Conservation (phyloP, 2,888 invertebrate species). For the Aplocera efformata region DNA sequence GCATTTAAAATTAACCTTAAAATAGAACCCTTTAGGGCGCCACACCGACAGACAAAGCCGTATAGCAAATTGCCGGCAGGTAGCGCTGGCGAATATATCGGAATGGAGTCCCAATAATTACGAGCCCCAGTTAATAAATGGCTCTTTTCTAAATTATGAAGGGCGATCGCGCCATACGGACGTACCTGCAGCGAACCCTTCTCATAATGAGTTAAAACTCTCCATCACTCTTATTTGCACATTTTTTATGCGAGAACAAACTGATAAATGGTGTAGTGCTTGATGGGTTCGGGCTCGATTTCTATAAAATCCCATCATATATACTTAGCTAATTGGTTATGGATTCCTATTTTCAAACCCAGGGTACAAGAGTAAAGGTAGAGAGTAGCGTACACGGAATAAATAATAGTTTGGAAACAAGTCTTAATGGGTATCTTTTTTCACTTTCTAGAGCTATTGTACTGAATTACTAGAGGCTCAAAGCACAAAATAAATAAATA, state of each 20-base stretch:
- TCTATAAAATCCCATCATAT: not conserved
- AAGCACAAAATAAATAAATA: no score
- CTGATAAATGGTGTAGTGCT: constrained; percentile 7
- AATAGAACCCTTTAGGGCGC: constrained; percentile 78
- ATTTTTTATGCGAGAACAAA: constrained; percentile 28
- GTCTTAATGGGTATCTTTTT: no score
- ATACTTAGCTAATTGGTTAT: no score
- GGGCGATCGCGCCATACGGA: constrained; percentile 77
- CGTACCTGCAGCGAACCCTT: constrained; percentile 75
- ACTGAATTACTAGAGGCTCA: no score
- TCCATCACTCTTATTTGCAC: constrained; percentile 56
- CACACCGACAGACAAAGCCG: constrained; percentile 78
- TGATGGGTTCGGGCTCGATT: constrained; percentile 3
- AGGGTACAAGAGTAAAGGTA: no score
- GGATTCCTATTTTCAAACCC: no score
- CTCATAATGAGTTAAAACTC: constrained; percentile 61
- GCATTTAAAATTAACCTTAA: constrained; percentile 67
- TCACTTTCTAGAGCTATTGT: no score
- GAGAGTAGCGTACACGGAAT: no score
- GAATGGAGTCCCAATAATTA: constrained; percentile 74
- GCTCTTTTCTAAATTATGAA: constrained; percentile 76
- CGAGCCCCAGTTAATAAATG: constrained; percentile 77
- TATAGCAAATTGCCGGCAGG: constrained; percentile 79
- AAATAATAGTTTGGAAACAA: no score
- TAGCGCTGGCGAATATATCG: constrained; percentile 78